These are phyloP conservation scores for Sebastes nivosus DNA, from an alignment of 2,797 vertebrate genomes.

Conservation along the genomic window DNA sequence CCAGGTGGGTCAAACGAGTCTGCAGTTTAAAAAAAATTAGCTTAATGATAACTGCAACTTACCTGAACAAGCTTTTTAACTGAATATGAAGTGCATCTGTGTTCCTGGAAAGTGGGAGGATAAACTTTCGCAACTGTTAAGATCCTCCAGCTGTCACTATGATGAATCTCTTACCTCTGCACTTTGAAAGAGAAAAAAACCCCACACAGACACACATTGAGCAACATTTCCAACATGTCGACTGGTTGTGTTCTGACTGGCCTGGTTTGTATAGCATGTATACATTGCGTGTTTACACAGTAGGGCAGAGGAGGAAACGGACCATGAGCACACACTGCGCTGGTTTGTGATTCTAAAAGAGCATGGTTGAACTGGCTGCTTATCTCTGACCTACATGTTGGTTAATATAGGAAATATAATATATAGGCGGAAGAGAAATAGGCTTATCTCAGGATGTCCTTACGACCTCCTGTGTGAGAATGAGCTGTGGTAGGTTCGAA, in stretches of 20 bases:
- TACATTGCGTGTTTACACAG: conserved; percentile 53
- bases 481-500: conserved; percentile 14
- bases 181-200: conserved; percentile 36
- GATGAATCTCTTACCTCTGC: conserved; percentile 57
- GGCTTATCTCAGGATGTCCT: conserved; percentile 41
- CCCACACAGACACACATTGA: conserved; percentile 42
- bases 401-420: conserved; percentile 37
- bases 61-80: conserved; percentile 4
- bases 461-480: conserved; percentile 35
- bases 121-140: conserved; percentile 57
- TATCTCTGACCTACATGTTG: conserved; percentile 61
- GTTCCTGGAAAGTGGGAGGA: conserved; percentile 56
- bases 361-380: conserved; percentile 40
- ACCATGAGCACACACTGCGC: conserved; percentile 44
- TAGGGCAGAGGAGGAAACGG: conserved; percentile 43
- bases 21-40: background rate
- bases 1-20: background rate
- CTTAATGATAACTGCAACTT: background rate
- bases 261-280: conserved; percentile 33
- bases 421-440: conserved; percentile 21
- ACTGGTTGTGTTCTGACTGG: conserved; percentile 46
- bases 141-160: conserved; percentile 23
- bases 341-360: conserved; percentile 58
- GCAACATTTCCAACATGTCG: conserved; percentile 65
- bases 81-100: conserved; percentile 11